A percentile compares a stretch with the other conserved stretches of the same genome.
phyloP scores from a whole-genome alignment of 2,888 invertebrate species.

The Laspeyria flexula region DNA sequence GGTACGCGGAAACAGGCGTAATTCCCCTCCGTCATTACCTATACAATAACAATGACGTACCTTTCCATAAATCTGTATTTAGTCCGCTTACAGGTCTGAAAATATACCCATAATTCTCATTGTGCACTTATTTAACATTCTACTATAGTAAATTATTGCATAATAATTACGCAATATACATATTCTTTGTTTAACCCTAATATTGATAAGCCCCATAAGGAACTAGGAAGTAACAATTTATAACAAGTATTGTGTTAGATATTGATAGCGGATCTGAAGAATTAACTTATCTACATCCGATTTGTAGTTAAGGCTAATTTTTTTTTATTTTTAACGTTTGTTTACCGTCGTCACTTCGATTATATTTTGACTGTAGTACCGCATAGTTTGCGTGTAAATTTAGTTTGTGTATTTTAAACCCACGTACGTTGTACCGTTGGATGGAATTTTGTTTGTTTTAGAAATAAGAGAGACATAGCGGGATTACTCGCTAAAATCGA shows the following conservation, averaged over 20 bases:
- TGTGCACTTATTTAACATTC: background rate
- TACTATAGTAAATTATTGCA: background rate
- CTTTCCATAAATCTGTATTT: too few relatives aligned
- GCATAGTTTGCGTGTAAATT: background rate
- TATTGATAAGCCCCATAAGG: conserved; percentile 12
- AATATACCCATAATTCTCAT: too few relatives aligned
- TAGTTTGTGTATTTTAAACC: background rate
- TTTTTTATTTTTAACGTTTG: background rate
- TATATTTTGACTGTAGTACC: too few relatives aligned
- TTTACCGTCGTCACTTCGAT: background rate
- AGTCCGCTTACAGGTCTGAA: too few relatives aligned
- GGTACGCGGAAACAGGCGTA: too few relatives aligned
- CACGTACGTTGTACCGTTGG: too few relatives aligned
- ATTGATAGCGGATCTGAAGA: conserved; percentile 19
- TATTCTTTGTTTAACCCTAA: conserved; percentile 3
- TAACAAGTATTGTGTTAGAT: conserved; percentile 13
- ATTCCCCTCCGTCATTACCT: too few relatives aligned
- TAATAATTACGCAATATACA: conserved; percentile 4
- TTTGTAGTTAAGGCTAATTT: conserved; percentile 11
- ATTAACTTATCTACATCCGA: conserved; percentile 22
- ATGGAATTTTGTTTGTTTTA: too few relatives aligned
- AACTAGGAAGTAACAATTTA: conserved; percentile 25
- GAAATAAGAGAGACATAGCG: too few relatives aligned
- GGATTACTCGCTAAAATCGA: too few relatives aligned
- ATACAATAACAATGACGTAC: too few relatives aligned